Conservation (phyloP, 1,140 invertebrate species). For the Bursaphelenchus mucronatus region DNA sequence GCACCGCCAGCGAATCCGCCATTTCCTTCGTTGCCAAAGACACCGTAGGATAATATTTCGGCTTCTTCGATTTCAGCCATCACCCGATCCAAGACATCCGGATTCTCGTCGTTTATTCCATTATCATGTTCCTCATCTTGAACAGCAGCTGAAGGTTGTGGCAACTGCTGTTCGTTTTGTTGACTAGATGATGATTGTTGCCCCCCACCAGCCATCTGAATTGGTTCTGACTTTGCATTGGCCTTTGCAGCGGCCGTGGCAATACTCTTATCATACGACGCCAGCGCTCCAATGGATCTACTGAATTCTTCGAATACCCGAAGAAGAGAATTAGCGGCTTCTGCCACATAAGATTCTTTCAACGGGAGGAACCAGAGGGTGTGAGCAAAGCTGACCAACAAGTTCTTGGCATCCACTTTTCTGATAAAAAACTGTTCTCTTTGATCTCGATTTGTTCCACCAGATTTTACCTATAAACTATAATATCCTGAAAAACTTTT, state of each 20-base stretch:
- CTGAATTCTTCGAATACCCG: slow-evolving; percentile 9
- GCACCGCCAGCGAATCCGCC: slow-evolving; percentile 1
- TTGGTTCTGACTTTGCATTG: background rate
- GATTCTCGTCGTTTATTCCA: background rate
- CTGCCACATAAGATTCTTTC: background rate
- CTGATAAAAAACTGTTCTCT: slow-evolving; percentile 2
- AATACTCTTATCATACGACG: background rate
- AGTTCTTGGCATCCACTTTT: background rate
- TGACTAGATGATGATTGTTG: background rate
- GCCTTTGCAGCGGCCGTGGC: background rate
- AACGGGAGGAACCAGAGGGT: slow-evolving; percentile 3
- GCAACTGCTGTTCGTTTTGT: background rate
- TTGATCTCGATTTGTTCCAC: background rate
- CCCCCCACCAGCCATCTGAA: background rate
- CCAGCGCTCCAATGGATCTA: slow-evolving; percentile 7
- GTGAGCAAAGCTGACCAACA: slow-evolving; percentile 1
- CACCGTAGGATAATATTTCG: slow-evolving; percentile 1
- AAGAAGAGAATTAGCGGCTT: slow-evolving; percentile 16
- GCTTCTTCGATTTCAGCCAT: slow-evolving; percentile 8
- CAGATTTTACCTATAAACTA: no score
- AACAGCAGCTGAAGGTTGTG: no score
- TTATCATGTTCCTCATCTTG: no score
- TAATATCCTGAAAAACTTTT: background rate
- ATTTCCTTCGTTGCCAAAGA: background rate
- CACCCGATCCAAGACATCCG: slow-evolving; percentile 6